Conservation (phyloP, 2,797 vertebrate species). For the Lycodopsis pacificus region DNA sequence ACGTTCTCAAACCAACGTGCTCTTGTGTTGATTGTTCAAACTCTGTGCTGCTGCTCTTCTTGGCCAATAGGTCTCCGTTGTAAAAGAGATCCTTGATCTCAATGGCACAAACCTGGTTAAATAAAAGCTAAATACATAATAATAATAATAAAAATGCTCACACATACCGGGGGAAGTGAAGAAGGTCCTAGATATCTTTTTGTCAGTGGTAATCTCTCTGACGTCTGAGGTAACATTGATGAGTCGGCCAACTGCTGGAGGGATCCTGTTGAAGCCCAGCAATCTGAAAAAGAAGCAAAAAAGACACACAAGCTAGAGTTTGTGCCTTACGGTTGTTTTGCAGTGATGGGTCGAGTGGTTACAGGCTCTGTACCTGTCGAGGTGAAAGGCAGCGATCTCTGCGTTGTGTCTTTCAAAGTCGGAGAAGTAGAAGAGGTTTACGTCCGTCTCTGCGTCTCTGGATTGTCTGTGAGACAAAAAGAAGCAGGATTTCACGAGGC, state of each 20-base stretch:
- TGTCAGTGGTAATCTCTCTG: conserved; percentile 86
- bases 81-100: not conserved
- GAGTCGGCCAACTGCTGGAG: conserved; percentile 87
- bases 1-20: not conserved
- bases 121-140: not conserved
- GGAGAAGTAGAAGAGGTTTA: conserved; percentile 93
- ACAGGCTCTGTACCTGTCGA: conserved; percentile 84
- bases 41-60: too few relatives aligned
- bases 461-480: conserved; percentile 80
- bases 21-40: not conserved
- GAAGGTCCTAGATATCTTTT: conserved; percentile 86
- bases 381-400: conserved; percentile 90
- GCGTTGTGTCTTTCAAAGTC: conserved; percentile 93
- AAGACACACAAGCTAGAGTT: not conserved
- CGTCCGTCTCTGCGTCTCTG: conserved; percentile 86
- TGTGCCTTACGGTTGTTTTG: not conserved
- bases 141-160: not conserved
- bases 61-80: not conserved
- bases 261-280: conserved; percentile 89
- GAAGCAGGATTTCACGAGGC: not conserved
- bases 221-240: conserved; percentile 88
- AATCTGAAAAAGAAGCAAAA: conserved; percentile 71
- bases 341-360: not conserved
- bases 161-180: conserved; percentile 89
- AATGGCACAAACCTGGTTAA: not conserved